Evolutionary conservation across 2,888 invertebrate species (phyloP).

Genomic region (Polylopha cassiicola): DNA sequence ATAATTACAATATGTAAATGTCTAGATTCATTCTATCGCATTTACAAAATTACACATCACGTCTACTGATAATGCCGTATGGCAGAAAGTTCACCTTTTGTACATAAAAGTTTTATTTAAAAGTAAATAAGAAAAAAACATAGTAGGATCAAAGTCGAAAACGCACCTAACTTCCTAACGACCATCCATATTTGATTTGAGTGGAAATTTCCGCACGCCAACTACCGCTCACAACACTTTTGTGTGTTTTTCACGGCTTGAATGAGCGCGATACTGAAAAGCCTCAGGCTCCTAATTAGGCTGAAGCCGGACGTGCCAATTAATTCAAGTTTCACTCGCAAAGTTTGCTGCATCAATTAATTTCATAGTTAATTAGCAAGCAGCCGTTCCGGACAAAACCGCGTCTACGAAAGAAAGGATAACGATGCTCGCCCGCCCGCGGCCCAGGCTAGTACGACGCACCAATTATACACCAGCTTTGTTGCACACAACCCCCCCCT

Average conservation of each 20-base stretch:
- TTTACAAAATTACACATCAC: too few relatives aligned
- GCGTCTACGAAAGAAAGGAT: conserved; percentile 70
- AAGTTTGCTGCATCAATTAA: conserved; percentile 78
- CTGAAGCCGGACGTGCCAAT: conserved; percentile 77
- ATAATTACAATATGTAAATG: too few relatives aligned
- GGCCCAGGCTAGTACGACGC: conserved; percentile 56
- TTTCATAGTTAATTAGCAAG: conserved; percentile 77
- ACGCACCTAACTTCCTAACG: too few relatives aligned
- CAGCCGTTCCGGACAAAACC: conserved; percentile 63
- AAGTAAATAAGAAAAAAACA: not conserved
- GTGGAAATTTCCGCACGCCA: conserved; percentile 37
- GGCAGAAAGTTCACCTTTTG: too few relatives aligned
- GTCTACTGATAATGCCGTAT: too few relatives aligned
- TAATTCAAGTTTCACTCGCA: conserved; percentile 77
- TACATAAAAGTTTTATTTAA: not conserved
- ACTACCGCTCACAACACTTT: conserved; percentile 65
- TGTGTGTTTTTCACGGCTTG: conserved; percentile 73
- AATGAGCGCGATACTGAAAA: conserved; percentile 73
- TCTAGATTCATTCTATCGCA: too few relatives aligned
- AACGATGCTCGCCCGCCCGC: conserved; percentile 68
- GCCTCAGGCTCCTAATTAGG: conserved; percentile 76
- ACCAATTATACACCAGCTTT: conserved; percentile 63
- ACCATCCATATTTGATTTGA: conserved; percentile 31
- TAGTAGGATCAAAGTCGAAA: not conserved
- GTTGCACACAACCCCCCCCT: conserved; percentile 46